These are phyloP conservation scores for Maccullochella peelii DNA, from an alignment of 2,113 vertebrate species.

Conservation along the genomic window DNA sequence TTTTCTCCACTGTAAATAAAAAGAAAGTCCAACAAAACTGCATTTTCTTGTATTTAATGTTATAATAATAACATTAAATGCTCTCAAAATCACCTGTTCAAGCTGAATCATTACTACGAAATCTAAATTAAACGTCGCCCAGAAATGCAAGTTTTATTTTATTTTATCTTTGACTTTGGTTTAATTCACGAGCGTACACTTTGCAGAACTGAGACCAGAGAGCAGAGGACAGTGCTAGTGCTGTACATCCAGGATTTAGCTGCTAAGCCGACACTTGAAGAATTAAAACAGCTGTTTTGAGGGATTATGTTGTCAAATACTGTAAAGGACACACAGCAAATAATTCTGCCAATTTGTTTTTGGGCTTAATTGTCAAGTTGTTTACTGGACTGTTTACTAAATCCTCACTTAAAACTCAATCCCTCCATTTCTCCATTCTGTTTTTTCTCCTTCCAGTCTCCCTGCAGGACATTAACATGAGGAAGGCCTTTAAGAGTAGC, in stretches of 20 bases:
- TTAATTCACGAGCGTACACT: background rate
- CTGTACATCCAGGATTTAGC: conserved; percentile 15
- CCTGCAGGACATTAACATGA: conserved; percentile 95
- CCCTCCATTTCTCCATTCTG: no score
- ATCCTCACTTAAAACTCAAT: background rate
- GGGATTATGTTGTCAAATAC: conserved; percentile 36
- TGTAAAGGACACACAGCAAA: background rate
- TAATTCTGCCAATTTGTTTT: background rate
- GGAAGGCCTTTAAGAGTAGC: conserved; percentile 95
- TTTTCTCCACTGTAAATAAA: background rate
- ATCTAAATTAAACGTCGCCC: background rate
- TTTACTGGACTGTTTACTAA: background rate
- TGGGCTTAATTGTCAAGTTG: background rate
- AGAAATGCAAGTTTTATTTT: background rate
- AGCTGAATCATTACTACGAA: background rate
- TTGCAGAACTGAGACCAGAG: background rate
- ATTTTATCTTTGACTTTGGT: background rate
- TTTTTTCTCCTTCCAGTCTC: conserved; percentile 83
- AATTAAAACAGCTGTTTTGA: conserved; percentile 27
- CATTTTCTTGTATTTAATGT: background rate
- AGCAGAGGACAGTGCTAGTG: background rate
- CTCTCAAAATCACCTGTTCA: no score
- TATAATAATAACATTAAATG: no score
- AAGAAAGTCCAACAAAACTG: background rate
- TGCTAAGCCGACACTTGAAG: background rate